phyloP scores from a whole-genome alignment of 2,888 invertebrate species.

The Tetrapedia diversipes region DNA sequence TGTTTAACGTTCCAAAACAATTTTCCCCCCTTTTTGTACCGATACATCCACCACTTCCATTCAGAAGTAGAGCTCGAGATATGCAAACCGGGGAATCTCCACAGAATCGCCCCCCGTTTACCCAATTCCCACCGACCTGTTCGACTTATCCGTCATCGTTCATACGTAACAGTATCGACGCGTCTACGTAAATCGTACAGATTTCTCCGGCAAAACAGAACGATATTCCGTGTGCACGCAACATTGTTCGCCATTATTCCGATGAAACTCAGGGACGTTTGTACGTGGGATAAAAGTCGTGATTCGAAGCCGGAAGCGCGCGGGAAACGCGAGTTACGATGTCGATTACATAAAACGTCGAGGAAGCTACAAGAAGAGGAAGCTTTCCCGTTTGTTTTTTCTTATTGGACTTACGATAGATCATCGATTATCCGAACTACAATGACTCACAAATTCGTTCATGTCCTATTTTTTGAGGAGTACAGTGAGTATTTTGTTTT shows the following conservation, averaged over 20 bases:
- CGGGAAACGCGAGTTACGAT: constrained; percentile 23
- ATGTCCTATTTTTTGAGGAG: too few species aligned
- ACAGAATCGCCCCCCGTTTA: neutral
- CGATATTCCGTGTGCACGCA: neutral
- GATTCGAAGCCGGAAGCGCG: constrained; percentile 29
- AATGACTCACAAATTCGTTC: too few species aligned
- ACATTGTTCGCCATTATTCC: neutral
- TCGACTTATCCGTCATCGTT: neutral
- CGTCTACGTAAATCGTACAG: neutral
- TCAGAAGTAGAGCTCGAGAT: too few species aligned
- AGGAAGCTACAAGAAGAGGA: neutral
- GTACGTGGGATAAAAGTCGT: neutral
- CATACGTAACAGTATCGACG: neutral
- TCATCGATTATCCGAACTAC: too few species aligned
- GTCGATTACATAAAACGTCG: constrained; percentile 30
- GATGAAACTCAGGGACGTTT: constrained; percentile 9
- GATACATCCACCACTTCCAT: too few species aligned
- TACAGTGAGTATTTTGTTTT: too few species aligned
- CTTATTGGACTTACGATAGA: too few species aligned
- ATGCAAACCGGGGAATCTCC: neutral
- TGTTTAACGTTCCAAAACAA: too few species aligned
- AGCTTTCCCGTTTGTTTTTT: neutral
- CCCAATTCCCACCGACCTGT: neutral
- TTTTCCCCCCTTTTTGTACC: too few species aligned
- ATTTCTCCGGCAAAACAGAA: neutral